Base-by-base conservation (phyloP, 2,113 vertebrate species). In the Aramus guarauna region DNA sequence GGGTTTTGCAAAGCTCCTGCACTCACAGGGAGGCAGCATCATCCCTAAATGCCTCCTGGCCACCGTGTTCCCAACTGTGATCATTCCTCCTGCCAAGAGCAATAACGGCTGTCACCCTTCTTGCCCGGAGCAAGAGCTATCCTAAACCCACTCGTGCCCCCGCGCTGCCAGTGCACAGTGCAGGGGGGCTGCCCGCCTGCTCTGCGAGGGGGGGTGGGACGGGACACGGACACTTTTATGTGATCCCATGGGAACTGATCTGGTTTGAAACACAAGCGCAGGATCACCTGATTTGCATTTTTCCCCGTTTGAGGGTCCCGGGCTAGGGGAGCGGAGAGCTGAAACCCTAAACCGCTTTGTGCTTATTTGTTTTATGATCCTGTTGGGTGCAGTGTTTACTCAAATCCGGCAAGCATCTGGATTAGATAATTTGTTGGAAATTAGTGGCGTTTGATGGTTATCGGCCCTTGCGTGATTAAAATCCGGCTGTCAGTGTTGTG, bases 381-480 rank as follows among this genome's bases (percentile, higher is more conserved):
- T 98, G 96, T 97, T 98, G 98, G 99, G 98, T 98, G 98, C 98
- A 84, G 96, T 99, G 98, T 99, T 99, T 99, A 99, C 98, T 98
- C 98, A 98, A 95, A 98, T 98, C 96, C 98, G 96, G 98, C 97
- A 98, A 99, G 95, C 99, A 99, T 99, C 99, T 99, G 99, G 99
- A 99, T 99, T 99, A 99, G 99, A 99, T 99, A 99, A 99, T 99
- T 99, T 99, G 99, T 99, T 98, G 98, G 98, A 98, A 99, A 99
- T 99, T 99, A 99, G 99, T 93, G 68, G 98, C 95, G 88, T 98
- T 97, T 92, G 98, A 99, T 98, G 98, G 98, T 99, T 99, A 99
- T 99, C 98, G 75, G 97, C 96, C 97, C 97, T 97, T 95, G 97
- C 53, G 17, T 98, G 98, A 99, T 98, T 98, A 98, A 98, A 99